phyloP scores from a whole-genome alignment of 2,797 vertebrate species.

The Decapterus maruadsi region DNA sequence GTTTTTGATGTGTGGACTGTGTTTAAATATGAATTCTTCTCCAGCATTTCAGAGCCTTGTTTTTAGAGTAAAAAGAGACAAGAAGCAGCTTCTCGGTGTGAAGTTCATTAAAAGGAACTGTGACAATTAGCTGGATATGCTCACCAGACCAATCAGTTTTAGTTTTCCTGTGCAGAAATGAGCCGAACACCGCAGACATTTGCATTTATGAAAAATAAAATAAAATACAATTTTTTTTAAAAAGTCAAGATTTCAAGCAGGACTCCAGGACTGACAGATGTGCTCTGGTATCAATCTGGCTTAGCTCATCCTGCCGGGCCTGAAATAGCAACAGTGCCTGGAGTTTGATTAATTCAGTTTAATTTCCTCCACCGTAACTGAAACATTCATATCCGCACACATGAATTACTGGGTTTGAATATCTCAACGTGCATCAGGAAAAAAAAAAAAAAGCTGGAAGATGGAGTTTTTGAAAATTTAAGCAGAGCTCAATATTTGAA shows the following conservation, averaged over 20 bases:
- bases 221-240: not conserved
- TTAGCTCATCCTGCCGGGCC: slow-evolving; percentile 43
- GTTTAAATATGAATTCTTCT: slow-evolving; percentile 13
- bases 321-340: slow-evolving; percentile 67
- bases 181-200: slow-evolving; percentile 28
- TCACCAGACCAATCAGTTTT: slow-evolving; percentile 43
- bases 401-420: slow-evolving; percentile 79
- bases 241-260: slow-evolving; percentile 9
- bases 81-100: slow-evolving; percentile 15
- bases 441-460: slow-evolving; percentile 32
- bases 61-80: slow-evolving; percentile 11
- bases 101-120: slow-evolving; percentile 40
- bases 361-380: slow-evolving; percentile 79
- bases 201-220: slow-evolving; percentile 1
- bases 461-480: slow-evolving; percentile 73
- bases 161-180: slow-evolving; percentile 32
- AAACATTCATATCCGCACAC: slow-evolving; percentile 84
- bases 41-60: not conserved
- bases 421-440: slow-evolving; percentile 67
- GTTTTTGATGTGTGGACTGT: not conserved
- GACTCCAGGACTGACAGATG: slow-evolving; percentile 32
- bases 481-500: slow-evolving; percentile 77
- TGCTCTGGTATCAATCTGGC: slow-evolving; percentile 20
- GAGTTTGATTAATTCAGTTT: slow-evolving; percentile 81
- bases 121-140: slow-evolving; percentile 44